Percentiles rank a stretch among this genome's conserved stretches.
These are phyloP conservation scores for Limnephilus marmoratus DNA, from an alignment of 2,888 invertebrate genomes.

Conservation along the genomic window DNA sequence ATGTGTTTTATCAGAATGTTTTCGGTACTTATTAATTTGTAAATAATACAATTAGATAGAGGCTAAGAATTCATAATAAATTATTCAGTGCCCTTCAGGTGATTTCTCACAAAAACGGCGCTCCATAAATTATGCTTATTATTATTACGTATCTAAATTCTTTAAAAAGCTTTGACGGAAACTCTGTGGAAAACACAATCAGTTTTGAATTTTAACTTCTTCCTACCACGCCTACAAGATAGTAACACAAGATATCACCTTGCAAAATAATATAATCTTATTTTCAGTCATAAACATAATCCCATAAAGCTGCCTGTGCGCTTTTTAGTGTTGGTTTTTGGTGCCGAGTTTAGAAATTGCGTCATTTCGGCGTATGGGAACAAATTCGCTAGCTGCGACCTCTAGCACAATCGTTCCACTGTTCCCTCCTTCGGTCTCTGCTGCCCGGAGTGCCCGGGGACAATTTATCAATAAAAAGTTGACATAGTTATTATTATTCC, in stretches of 20 bases:
- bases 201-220: not conserved
- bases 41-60: too few relatives aligned
- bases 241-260: not conserved
- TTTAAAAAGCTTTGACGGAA: not conserved
- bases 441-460: slow-evolving; percentile 1
- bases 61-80: too few relatives aligned
- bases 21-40: too few relatives aligned
- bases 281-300: not conserved
- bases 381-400: slow-evolving; percentile 4
- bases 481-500: slow-evolving; percentile 22
- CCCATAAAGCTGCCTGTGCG: not conserved
- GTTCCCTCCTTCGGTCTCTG: not conserved
- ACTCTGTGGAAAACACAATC: too few relatives aligned
- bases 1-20: too few relatives aligned
- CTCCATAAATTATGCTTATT: too few relatives aligned
- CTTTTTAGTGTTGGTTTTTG: not conserved
- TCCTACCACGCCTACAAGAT: not conserved
- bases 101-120: too few relatives aligned
- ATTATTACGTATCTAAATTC: not conserved
- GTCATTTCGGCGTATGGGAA: not conserved
- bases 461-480: slow-evolving; percentile 44
- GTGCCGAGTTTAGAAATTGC: slow-evolving; percentile 22
- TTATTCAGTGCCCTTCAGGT: too few relatives aligned
- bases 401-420: slow-evolving; percentile 31
- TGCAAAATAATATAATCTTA: not conserved